phyloP scores from a whole-genome alignment of 1,140 invertebrate species.

The Antheraea mylitta region DNA sequence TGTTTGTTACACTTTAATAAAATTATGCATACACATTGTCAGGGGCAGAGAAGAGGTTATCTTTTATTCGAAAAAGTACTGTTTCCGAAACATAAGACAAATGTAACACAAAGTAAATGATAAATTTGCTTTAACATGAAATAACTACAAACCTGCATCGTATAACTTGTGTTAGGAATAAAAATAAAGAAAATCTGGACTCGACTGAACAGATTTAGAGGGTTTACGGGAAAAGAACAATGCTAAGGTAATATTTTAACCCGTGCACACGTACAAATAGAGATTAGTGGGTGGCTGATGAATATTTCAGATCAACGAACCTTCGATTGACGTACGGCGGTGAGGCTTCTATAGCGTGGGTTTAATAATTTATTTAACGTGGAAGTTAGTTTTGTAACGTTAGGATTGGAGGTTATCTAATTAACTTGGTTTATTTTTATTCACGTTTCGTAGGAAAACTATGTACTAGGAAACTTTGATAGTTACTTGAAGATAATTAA shows the following conservation, averaged over 20 bases:
- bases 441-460: neutral
- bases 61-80: too few species aligned
- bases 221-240: neutral
- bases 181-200: neutral
- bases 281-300: neutral
- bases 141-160: neutral
- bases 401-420: neutral
- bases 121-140: too few species aligned
- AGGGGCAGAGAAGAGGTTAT: too few species aligned
- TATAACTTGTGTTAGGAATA: neutral
- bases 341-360: neutral
- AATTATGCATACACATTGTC: too few species aligned
- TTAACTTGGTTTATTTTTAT: neutral
- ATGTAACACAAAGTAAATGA: too few species aligned
- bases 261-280: neutral
- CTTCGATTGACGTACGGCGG: neutral
- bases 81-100: too few species aligned
- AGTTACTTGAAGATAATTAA: neutral
- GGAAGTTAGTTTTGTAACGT: neutral
- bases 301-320: constrained; percentile 1
- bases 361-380: neutral
- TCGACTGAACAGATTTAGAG: neutral
- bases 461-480: neutral
- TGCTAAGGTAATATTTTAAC: neutral
- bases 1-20: too few species aligned